Evolutionary conservation across 2,113 vertebrate genomes (phyloP).

Genomic region (Reinhardtius hippoglossoides): DNA sequence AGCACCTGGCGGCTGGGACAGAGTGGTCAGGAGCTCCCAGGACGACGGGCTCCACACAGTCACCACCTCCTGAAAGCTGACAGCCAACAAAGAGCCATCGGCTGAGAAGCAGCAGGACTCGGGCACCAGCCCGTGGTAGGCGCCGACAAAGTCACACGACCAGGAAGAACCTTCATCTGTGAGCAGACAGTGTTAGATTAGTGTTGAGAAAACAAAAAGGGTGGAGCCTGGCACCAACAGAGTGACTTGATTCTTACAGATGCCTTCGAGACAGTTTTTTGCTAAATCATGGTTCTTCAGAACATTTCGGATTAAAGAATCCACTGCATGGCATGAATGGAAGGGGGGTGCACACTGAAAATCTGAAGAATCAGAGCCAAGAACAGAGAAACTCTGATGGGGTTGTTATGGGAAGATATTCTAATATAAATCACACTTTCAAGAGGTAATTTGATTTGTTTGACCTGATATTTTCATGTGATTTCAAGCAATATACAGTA

Average conservation of each 20-base stretch:
- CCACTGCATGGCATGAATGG: neutral
- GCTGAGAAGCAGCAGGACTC: conserved; percentile 92
- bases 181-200: conserved; percentile 18
- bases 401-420: too few relatives aligned
- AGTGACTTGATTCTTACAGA: neutral
- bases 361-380: neutral
- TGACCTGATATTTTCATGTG: too few relatives aligned
- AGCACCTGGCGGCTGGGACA: conserved; percentile 92
- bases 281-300: neutral
- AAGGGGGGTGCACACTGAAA: neutral
- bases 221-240: conserved; percentile 3
- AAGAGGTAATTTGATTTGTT: too few relatives aligned
- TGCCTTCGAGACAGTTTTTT: neutral
- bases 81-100: conserved; percentile 92
- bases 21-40: conserved; percentile 92
- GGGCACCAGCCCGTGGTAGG: conserved; percentile 90
- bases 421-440: too few relatives aligned
- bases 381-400: too few relatives aligned
- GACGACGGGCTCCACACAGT: conserved; percentile 91
- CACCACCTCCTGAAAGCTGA: conserved; percentile 90
- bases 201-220: neutral
- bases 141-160: conserved; percentile 95
- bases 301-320: neutral
- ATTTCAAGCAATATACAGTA: too few relatives aligned
- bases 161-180: conserved; percentile 87